Percentiles rank a stretch among this genome's conserved stretches.
Conservation (phyloP, 92 coral and sea anemone genomes). For the Paragorgia papillata region DNA sequence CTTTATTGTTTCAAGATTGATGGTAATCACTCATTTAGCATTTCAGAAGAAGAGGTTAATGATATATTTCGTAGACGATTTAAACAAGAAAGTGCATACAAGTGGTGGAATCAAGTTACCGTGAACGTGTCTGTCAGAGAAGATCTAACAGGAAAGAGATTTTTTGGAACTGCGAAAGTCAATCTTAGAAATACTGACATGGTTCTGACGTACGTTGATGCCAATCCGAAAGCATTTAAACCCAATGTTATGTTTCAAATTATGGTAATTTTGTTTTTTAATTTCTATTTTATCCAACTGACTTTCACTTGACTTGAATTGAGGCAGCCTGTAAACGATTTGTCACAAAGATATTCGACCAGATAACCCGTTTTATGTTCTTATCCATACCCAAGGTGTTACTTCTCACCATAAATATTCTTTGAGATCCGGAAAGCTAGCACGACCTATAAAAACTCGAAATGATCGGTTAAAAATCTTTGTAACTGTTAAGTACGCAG, state of each 20-base stretch:
- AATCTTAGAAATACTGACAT: neutral
- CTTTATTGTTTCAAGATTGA: constrained; percentile 5
- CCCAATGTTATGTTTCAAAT: constrained; percentile 73
- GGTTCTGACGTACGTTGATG: constrained; percentile 61
- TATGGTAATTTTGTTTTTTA: constrained; percentile 57
- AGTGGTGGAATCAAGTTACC: neutral
- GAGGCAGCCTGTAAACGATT: too few species aligned
- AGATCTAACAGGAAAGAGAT: constrained; percentile 2
- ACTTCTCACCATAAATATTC: too few species aligned
- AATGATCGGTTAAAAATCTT: too few species aligned
- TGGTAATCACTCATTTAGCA: constrained; percentile 14
- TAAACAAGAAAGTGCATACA: constrained; percentile 15
- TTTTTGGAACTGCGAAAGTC: neutral
- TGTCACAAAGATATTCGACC: too few species aligned
- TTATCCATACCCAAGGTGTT: too few species aligned
- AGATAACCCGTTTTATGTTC: too few species aligned
- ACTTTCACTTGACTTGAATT: too few species aligned
- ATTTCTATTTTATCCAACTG: neutral
- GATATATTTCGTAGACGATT: neutral
- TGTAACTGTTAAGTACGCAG: too few species aligned
- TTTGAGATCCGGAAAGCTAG: too few species aligned
- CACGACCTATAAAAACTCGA: too few species aligned
- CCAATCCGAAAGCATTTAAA: constrained; percentile 76
- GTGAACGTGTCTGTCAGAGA: constrained; percentile 21
- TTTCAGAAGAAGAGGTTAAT: neutral